Percentiles rank a stretch among this genome's conserved stretches.
Conservation (phyloP, 1,140 invertebrate genomes). For the Stenopsyche tienmushanensis region DNA sequence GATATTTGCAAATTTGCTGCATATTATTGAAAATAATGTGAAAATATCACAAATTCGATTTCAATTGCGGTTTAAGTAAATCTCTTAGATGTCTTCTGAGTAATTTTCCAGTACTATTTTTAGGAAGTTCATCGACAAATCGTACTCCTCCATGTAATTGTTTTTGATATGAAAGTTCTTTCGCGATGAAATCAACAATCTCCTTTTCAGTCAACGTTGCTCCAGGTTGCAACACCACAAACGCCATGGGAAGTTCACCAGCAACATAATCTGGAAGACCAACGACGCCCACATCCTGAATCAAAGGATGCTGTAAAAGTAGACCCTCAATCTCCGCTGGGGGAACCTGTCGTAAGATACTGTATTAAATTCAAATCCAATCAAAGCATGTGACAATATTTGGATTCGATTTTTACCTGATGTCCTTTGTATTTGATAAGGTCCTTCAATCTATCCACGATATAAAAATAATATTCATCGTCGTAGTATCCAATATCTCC, state of each 20-base stretch:
- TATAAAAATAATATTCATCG: conserved; percentile 64
- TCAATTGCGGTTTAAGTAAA: conserved; percentile 33
- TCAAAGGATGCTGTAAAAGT: conserved; percentile 63
- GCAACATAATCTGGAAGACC: conserved; percentile 66
- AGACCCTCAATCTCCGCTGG: conserved; percentile 79
- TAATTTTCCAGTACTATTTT: conserved; percentile 68
- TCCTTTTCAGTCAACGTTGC: conserved; percentile 53
- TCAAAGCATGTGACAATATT: no score
- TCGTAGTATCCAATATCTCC: conserved; percentile 78
- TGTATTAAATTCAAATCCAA: neutral
- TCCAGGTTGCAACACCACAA: conserved; percentile 59
- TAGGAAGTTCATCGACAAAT: conserved; percentile 67
- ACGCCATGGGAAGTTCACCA: conserved; percentile 70
- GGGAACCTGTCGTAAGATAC: conserved; percentile 59
- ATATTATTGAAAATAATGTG: no score
- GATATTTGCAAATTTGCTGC: no score
- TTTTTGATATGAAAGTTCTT: conserved; percentile 59
- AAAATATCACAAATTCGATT: conserved; percentile 1
- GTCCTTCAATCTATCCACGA: conserved; percentile 77
- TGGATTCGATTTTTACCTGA: conserved; percentile 60
- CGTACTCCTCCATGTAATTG: conserved; percentile 63
- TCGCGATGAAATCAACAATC: conserved; percentile 56
- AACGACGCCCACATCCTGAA: conserved; percentile 74
- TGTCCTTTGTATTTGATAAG: conserved; percentile 78
- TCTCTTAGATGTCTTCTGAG: conserved; percentile 57